A percentile compares a stretch with the other conserved stretches of the same genome.
phyloP scores from a whole-genome alignment of 2,113 vertebrate genomes.

The Lutjanus erythropterus region DNA sequence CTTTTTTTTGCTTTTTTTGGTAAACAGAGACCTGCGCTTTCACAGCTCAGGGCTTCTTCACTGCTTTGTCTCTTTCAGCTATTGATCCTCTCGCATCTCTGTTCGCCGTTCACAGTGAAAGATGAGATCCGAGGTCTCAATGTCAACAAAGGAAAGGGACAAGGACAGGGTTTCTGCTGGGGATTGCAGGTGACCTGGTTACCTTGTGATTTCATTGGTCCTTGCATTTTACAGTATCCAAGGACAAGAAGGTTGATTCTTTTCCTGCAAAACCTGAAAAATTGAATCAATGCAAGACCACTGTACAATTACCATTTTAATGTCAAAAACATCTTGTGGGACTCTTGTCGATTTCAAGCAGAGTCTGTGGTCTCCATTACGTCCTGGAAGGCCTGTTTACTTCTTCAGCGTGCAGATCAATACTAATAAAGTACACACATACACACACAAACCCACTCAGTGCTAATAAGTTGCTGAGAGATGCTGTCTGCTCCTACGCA shows the following conservation, averaged over 20 bases:
- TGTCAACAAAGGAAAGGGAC: conserved; percentile 26
- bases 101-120: conserved; percentile 56
- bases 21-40: conserved; percentile 25
- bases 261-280: not conserved
- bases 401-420: conserved; percentile 50
- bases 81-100: conserved; percentile 45
- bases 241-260: not conserved
- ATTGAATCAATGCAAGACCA: not conserved
- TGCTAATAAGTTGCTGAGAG: conserved; percentile 61
- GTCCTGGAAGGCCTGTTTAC: conserved; percentile 41
- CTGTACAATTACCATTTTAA: not conserved
- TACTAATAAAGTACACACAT: conserved; percentile 64
- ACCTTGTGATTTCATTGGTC: not conserved
- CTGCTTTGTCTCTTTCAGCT: conserved; percentile 40
- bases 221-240: not conserved
- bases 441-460: conserved; percentile 34
- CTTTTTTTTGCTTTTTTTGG: not conserved
- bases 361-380: conserved; percentile 39
- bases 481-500: conserved; percentile 44
- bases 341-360: conserved; percentile 11
- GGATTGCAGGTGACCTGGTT: not conserved
- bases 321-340: conserved; percentile 18
- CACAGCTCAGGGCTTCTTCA: conserved; percentile 25
- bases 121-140: conserved; percentile 41
- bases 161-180: conserved; percentile 10